Conservation (phyloP, 2,888 invertebrate genomes). For the Catocala sponsa region DNA sequence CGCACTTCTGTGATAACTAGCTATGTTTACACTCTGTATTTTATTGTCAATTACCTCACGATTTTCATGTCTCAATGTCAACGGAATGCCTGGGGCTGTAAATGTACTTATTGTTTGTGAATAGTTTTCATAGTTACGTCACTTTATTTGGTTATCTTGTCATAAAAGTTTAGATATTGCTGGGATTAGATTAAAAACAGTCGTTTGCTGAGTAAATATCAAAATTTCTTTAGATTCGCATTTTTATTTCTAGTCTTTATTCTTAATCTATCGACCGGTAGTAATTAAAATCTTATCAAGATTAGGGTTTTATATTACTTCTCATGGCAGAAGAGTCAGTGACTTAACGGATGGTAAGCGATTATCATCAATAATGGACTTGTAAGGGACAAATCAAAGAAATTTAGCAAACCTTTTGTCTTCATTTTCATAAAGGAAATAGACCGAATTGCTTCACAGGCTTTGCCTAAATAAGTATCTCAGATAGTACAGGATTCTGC, state of each 20-base stretch:
- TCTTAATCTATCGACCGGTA: neutral
- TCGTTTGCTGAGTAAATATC: neutral
- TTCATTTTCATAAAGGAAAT: too few relatives aligned
- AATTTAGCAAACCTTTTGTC: too few relatives aligned
- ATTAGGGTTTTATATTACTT: too few relatives aligned
- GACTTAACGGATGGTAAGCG: too few relatives aligned
- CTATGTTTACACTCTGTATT: conserved; percentile 53
- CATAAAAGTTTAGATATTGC: neutral
- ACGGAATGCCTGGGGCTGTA: conserved; percentile 22
- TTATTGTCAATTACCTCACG: conserved; percentile 58
- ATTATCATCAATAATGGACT: too few relatives aligned
- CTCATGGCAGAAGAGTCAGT: too few relatives aligned
- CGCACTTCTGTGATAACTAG: conserved; percentile 39
- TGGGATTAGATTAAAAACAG: neutral
- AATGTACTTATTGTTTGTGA: conserved; percentile 18
- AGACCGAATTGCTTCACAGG: too few relatives aligned
- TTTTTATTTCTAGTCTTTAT: neutral
- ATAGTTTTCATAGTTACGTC: conserved; percentile 19
- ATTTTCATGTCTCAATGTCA: conserved; percentile 73
- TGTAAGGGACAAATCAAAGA: too few relatives aligned
- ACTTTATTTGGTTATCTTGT: conserved; percentile 1
- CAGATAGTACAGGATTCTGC: too few relatives aligned
- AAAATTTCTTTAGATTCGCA: neutral
- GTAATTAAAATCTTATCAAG: neutral
- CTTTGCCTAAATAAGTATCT: too few relatives aligned